Percentiles rank a stretch among this genome's conserved stretches.
These are phyloP conservation scores for Helicolenus hilgendorfi DNA, from an alignment of 2,797 vertebrate species.

Conservation along the genomic window DNA sequence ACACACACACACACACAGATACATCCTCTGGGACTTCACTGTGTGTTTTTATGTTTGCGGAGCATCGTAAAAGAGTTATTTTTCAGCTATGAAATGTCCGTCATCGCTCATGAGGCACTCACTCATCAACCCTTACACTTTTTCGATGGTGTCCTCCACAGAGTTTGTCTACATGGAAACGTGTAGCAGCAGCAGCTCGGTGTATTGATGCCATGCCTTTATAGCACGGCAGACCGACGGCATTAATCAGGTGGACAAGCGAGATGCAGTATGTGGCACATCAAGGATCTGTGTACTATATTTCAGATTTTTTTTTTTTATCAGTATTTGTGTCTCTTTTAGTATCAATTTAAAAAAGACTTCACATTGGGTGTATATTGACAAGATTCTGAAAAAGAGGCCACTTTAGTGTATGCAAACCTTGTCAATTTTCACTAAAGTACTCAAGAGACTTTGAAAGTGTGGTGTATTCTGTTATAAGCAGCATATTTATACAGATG, in stretches of 20 bases:
- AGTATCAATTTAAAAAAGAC: neutral
- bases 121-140: constrained; percentile 11
- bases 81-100: neutral
- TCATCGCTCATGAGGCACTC: neutral
- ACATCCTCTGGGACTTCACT: neutral
- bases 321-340: neutral
- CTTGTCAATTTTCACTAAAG: neutral
- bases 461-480: too few species aligned
- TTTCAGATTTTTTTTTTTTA: neutral
- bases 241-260: neutral
- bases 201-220: neutral
- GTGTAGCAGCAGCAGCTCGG: constrained; percentile 24
- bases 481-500: too few species aligned
- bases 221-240: neutral
- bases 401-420: neutral
- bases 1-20: neutral
- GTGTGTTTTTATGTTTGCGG: neutral
- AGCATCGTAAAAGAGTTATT: neutral
- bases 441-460: neutral
- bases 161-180: constrained; percentile 77
- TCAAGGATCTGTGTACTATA: neutral
- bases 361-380: neutral
- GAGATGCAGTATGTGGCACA: neutral
- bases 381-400: neutral
- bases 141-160: constrained; percentile 43